A percentile compares a stretch with the other conserved stretches of the same genome.
These are phyloP conservation scores for Deilephila porcellus DNA, from an alignment of 2,888 invertebrate genomes.

Conservation along the genomic window DNA sequence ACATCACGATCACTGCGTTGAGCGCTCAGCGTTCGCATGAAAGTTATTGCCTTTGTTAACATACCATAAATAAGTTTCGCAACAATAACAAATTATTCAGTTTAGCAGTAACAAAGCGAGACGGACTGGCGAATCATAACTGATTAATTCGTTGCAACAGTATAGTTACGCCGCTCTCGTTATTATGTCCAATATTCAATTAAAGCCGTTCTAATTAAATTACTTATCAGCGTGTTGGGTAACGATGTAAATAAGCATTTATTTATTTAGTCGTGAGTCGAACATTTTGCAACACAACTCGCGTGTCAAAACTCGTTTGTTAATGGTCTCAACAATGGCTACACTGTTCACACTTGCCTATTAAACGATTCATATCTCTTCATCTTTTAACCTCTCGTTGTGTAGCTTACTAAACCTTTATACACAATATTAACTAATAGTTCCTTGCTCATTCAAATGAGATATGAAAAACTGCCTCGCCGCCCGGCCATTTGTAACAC, in stretches of 20 bases:
- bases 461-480: constrained; percentile 48
- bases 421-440: constrained; percentile 53
- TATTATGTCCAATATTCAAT: constrained; percentile 73
- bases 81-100: constrained; percentile 54
- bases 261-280: constrained; percentile 76
- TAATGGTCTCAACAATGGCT: constrained; percentile 73
- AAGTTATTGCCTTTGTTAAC: constrained; percentile 63
- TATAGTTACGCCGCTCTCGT: constrained; percentile 49
- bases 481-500: constrained; percentile 22
- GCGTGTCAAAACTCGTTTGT: constrained; percentile 81
- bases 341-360: constrained; percentile 77
- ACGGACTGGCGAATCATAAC: constrained; percentile 61
- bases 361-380: constrained; percentile 77
- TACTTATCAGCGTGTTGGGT: constrained; percentile 70
- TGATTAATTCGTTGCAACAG: constrained; percentile 69
- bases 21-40: constrained; percentile 43
- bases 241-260: constrained; percentile 73
- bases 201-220: constrained; percentile 76
- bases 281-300: constrained; percentile 73
- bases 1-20: constrained; percentile 45
- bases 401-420: constrained; percentile 59
- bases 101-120: constrained; percentile 52
- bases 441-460: constrained; percentile 49
- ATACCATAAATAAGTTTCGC: constrained; percentile 49
- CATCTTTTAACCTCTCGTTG: constrained; percentile 69